phyloP scores from a whole-genome alignment of 2,888 invertebrate genomes.

The Cantharis flavilabris region DNA sequence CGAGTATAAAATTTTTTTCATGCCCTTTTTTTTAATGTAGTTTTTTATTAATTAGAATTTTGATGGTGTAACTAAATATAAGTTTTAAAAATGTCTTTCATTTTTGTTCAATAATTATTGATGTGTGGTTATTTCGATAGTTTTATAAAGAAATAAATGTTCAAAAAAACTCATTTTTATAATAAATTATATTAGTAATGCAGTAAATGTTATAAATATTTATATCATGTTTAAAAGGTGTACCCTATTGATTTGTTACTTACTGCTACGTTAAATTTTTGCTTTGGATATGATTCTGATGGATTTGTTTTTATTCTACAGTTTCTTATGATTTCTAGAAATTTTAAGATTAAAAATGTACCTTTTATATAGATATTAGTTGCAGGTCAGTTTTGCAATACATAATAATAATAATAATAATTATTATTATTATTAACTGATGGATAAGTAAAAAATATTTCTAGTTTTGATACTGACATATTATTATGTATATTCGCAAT shows the following conservation, averaged over 20 bases:
- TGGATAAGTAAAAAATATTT: neutral
- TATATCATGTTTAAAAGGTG: neutral
- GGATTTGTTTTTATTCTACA: neutral
- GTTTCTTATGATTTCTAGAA: neutral
- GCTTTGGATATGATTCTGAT: neutral
- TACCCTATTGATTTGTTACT: neutral
- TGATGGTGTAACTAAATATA: neutral
- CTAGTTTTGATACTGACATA: neutral
- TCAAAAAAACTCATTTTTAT: neutral
- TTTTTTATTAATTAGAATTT: neutral
- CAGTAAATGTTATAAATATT: neutral
- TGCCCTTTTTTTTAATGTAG: neutral
- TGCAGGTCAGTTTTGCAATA: neutral
- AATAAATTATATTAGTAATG: neutral
- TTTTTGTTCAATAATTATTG: neutral
- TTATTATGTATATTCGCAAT: neutral
- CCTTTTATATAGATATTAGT: neutral
- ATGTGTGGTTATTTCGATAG: neutral
- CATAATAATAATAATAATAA: neutral
- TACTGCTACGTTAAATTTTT: neutral
- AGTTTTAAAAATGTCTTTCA: neutral
- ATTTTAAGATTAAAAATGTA: neutral
- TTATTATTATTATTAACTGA: neutral
- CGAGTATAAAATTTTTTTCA: neutral
- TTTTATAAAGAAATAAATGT: neutral